Conservation (phyloP, 1,140 invertebrate species). For the Aphaenogaster ashmeadi region DNA sequence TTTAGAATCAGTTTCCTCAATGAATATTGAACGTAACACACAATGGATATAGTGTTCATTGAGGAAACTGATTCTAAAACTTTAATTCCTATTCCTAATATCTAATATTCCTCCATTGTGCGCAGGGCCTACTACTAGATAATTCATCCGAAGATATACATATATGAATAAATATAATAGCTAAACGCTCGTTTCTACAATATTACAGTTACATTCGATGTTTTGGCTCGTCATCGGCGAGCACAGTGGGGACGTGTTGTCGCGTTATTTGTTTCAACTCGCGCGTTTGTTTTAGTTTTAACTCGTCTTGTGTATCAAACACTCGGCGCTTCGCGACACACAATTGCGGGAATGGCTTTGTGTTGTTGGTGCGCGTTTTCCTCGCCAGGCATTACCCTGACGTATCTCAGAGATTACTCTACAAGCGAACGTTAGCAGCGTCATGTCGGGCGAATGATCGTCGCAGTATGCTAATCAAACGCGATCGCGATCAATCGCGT, state of each 20-base stretch:
- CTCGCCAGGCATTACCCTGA: background rate
- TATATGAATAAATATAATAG: too few relatives aligned
- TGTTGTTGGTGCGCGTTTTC: background rate
- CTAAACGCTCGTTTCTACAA: too few relatives aligned
- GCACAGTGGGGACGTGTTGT: too few relatives aligned
- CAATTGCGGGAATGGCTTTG: background rate
- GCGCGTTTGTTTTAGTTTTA: background rate
- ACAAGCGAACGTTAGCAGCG: background rate
- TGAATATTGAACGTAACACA: too few relatives aligned
- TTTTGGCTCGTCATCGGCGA: background rate
- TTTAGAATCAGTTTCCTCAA: too few relatives aligned
- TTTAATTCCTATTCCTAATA: too few relatives aligned
- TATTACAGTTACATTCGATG: too few relatives aligned
- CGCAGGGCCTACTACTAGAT: too few relatives aligned
- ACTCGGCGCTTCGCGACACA: background rate
- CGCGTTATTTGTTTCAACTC: background rate
- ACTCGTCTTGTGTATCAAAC: background rate
- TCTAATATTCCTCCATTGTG: too few relatives aligned
- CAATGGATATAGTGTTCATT: too few relatives aligned
- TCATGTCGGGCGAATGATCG: background rate
- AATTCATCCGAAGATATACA: too few relatives aligned
- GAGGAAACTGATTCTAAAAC: too few relatives aligned
- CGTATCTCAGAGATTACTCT: background rate
- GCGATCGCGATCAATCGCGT: background rate
- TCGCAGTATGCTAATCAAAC: background rate